Base-by-base conservation (phyloP, 2,113 vertebrate species). In the Pseudonaja textilis region DNA sequence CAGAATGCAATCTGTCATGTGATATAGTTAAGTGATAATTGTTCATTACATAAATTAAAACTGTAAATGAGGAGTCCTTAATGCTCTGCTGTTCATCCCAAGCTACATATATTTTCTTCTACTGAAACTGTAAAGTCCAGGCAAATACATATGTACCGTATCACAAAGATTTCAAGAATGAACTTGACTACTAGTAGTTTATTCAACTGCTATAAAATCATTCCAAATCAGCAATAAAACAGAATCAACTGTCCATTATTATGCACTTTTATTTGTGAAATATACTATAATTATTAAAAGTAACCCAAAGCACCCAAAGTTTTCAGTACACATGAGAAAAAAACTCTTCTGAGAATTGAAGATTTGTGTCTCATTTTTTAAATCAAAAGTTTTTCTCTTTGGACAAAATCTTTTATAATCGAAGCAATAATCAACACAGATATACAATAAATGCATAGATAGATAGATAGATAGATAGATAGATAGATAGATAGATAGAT, bases 11-110 rank as follows among this genome's bases (percentile, higher is more conserved):
- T 56, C 47, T 92, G 94, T 91, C 87, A 69, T 91, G 4, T 0
- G n/a, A 85, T 56, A 45, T 87, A 96, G 88, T 91, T 94, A n/a
- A 90, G 74, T 5, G 0, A 39, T 50, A 74, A 93, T 93, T 92
- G 93, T 90, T 90, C 90, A 54, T 59, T 47, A 29, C 94, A 87
- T 87, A 94, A 96, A 94, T 92, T 93, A 93, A 92, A 90, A 89
- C 34, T 39, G 69, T 81, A 81, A 81, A 81, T 81, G 16, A 20
- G 34, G 74, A 81, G 18, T 81, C 34, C 34, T 81, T 81, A 34
- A 34, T 81, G 18, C 18, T 81, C 74, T 18, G 22, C 18, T 39
- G 74, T 81, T 81, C 74, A 81, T 39, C 34, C 34, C 20, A 34
- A 81, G 34, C 34, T 39, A 81, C 74, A 81, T 39, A 81, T 18